Evolutionary conservation across 1,140 invertebrate genomes (phyloP).

Genomic region (Pararge aegeria): DNA sequence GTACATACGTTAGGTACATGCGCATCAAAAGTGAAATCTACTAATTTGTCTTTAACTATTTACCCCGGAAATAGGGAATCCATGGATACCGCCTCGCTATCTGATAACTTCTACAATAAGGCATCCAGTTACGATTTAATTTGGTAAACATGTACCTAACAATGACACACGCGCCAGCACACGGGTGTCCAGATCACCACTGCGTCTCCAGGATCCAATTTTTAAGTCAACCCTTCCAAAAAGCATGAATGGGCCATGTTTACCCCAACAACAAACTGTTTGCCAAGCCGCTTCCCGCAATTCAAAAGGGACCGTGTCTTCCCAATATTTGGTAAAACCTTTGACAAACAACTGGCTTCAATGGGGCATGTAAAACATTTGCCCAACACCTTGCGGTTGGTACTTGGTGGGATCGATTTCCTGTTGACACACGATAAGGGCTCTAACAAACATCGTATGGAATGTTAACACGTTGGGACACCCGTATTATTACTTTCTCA

Average conservation of each 20-base stretch:
- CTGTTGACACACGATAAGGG: slow-evolving; percentile 60
- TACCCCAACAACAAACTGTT: slow-evolving; percentile 37
- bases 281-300: slow-evolving; percentile 39
- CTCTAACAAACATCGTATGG: slow-evolving; percentile 49
- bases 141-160: too few relatives aligned
- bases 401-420: slow-evolving; percentile 50
- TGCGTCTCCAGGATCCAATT: background rate
- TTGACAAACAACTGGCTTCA: slow-evolving; percentile 47
- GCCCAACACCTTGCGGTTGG: slow-evolving; percentile 51
- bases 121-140: too few relatives aligned
- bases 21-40: too few relatives aligned
- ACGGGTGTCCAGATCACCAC: background rate
- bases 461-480: slow-evolving; percentile 45
- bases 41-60: too few relatives aligned
- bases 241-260: slow-evolving; percentile 39
- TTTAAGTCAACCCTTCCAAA: slow-evolving; percentile 12
- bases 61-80: too few relatives aligned
- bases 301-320: slow-evolving; percentile 47
- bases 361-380: slow-evolving; percentile 49
- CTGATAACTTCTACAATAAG: too few relatives aligned
- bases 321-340: slow-evolving; percentile 53
- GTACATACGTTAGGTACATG: too few relatives aligned
- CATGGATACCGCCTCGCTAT: too few relatives aligned
- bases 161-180: too few relatives aligned
- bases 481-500: slow-evolving; percentile 26